Percentiles rank a stretch among this genome's conserved stretches.
Conservation (phyloP, 2,113 vertebrate species). For the Prinia subflava region DNA sequence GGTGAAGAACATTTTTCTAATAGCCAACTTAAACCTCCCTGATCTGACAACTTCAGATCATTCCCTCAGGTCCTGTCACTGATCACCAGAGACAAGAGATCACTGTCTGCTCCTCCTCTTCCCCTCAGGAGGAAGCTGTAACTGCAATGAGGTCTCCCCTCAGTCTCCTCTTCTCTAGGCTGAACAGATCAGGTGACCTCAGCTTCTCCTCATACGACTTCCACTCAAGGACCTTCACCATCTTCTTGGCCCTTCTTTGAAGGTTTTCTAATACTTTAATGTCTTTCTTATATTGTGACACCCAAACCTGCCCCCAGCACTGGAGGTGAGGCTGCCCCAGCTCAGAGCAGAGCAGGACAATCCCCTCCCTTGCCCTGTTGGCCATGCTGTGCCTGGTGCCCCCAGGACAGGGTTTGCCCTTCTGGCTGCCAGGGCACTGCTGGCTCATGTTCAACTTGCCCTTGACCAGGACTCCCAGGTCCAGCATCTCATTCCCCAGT, state of each 20-base stretch:
- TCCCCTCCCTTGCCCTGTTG: accelerated
- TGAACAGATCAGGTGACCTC: background rate
- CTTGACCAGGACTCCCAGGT: accelerated
- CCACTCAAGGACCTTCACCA: background rate
- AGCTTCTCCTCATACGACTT: background rate
- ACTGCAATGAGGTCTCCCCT: background rate
- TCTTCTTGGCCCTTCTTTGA: background rate
- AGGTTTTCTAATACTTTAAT: background rate
- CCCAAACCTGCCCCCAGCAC: background rate
- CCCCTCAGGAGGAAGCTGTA: accelerated
- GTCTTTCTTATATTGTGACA: accelerated
- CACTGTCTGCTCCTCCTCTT: background rate
- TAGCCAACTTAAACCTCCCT: background rate
- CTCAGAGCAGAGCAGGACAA: background rate
- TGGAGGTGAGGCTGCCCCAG: accelerated
- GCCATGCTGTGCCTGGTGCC: background rate
- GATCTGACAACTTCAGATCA: background rate
- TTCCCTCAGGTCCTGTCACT: background rate
- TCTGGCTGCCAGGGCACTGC: background rate
- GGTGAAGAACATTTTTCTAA: background rate
- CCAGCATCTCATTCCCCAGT: background rate
- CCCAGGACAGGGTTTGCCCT: accelerated
- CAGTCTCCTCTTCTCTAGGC: background rate
- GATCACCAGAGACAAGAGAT: background rate
- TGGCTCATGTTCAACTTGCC: accelerated